These are phyloP conservation scores for Strix aluco DNA, from an alignment of 2,113 vertebrate species.

Conservation along the genomic window DNA sequence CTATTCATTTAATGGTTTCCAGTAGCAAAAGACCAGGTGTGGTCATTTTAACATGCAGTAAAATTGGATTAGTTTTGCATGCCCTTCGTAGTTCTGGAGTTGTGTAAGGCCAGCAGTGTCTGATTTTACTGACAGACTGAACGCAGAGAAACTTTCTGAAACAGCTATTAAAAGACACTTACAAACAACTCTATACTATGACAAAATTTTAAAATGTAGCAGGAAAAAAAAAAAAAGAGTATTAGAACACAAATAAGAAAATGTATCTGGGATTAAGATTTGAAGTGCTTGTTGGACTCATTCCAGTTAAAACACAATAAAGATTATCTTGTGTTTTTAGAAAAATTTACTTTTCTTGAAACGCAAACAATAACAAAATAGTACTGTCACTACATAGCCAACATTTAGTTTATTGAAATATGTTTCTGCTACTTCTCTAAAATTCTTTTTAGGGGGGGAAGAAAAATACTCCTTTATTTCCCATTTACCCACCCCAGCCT, in stretches of 20 bases:
- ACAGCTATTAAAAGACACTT: background rate
- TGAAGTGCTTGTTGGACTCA: background rate
- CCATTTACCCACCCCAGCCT: background rate
- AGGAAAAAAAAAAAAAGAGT: background rate
- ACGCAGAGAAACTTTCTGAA: background rate
- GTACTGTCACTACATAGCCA: background rate
- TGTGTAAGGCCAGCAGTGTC: background rate
- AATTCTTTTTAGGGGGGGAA: background rate
- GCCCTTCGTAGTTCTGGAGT: background rate
- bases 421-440: background rate
- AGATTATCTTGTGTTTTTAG: background rate
- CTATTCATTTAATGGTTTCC: background rate
- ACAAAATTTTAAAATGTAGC: background rate
- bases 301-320: background rate
- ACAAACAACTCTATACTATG: background rate
- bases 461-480: background rate
- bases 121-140: background rate
- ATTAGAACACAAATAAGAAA: background rate
- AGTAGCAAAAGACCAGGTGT: background rate
- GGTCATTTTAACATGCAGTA: background rate
- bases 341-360: background rate
- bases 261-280: background rate
- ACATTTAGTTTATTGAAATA: background rate
- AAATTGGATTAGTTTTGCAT: background rate
- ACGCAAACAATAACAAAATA: background rate